Base-by-base conservation (phyloP, 2,113 vertebrate genomes). In the Microcebus ravelobensis region DNA sequence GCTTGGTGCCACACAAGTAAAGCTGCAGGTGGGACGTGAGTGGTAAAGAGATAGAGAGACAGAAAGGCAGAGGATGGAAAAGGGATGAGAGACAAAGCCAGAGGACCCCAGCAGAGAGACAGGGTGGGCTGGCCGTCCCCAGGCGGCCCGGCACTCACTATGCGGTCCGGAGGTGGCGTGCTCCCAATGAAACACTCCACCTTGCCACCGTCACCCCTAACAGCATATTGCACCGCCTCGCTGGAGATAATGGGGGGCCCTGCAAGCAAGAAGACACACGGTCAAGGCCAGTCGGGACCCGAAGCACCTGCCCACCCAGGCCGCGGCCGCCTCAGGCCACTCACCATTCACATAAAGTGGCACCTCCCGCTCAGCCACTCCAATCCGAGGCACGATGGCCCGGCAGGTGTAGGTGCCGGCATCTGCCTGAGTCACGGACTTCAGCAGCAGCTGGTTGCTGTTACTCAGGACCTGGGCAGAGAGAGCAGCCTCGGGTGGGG, bases 121-220 rank as follows among this genome's bases (percentile, higher is more conserved):
- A 9, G 34, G 80, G 81, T 63, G 0, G 8, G 48, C 20, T 4
- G 70, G 63, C 36, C 2, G 39, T 4, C n/a, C 29, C 5, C 11
- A 8, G 45, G 57, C 15, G 0, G 14, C 68, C 68, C 85, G 2
- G 59, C 45, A 99, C 99, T 99, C 98, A 99, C 99, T 23, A 99
- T 99, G 98, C 99, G 99, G 98, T 99, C 99, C 0, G 99, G 99
- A 0, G 99, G 99, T 0, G 99, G 99, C 0, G 99, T 99, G 98
- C 99, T 99, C 84, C 99, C 99, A 20, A 99, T 99, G 98, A 99
- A 99, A 70, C 99, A 99, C 85, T 99, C 99, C 97, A 99, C 99
- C 96, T 99, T 99, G 31, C 99, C 99, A 1, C 99, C 98, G 61
- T 99, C 99, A 0, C 99, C 99, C n/a, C 99, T 98, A 15, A 98